These are phyloP conservation scores for Cephus pygmeus DNA, from an alignment of 2,888 invertebrate species.

Conservation along the genomic window DNA sequence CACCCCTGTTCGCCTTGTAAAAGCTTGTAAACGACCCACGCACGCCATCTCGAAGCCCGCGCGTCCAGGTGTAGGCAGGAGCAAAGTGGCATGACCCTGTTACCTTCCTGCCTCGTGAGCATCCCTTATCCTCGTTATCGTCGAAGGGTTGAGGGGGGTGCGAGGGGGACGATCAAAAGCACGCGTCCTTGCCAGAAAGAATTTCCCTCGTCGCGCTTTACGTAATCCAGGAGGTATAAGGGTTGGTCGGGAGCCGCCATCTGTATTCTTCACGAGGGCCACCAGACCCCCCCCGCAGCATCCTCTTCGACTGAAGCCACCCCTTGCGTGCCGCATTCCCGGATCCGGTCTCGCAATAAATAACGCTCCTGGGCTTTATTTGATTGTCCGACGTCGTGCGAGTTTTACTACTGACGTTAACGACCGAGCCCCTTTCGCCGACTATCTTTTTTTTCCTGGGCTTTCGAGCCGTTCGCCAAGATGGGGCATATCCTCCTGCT, in stretches of 20 bases:
- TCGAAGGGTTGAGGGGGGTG: not conserved
- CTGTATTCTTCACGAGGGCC: conserved; percentile 5
- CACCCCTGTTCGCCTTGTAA: not conserved
- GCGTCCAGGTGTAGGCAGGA: not conserved
- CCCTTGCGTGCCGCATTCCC: not conserved
- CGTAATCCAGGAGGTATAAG: conserved; percentile 37
- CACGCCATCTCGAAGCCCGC: not conserved
- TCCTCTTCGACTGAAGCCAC: not conserved
- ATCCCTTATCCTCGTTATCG: not conserved
- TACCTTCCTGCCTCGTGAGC: not conserved
- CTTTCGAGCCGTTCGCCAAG: not conserved
- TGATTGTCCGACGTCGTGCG: conserved; percentile 29
- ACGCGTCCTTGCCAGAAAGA: conserved; percentile 32
- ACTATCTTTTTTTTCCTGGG: not conserved
- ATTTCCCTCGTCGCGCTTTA: conserved; percentile 29
- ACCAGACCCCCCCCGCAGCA: not conserved
- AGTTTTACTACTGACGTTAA: conserved; percentile 11
- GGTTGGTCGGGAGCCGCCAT: conserved; percentile 14
- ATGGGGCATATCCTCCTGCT: not conserved
- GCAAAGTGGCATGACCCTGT: not conserved
- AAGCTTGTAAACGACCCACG: not conserved
- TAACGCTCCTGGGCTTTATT: conserved; percentile 28
- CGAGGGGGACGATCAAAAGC: conserved; percentile 31
- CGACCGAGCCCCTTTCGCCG: conserved; percentile 8
- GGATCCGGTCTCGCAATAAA: conserved; percentile 28